phyloP scores from a whole-genome alignment of 2,797 vertebrate genomes.

The Parauchenoglanis punctatus region DNA sequence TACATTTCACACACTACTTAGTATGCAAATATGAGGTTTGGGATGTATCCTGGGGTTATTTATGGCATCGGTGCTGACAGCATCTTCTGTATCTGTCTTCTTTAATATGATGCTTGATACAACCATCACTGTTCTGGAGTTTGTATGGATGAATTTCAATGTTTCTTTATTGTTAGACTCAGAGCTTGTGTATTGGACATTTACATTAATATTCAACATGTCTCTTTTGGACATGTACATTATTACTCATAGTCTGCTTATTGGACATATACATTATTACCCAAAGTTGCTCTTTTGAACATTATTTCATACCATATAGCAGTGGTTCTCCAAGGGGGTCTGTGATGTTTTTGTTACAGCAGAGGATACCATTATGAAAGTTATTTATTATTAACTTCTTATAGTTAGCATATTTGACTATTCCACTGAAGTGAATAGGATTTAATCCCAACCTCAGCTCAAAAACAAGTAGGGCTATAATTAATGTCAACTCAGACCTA shows the following conservation, averaged over 20 bases:
- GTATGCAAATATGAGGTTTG: too few species aligned
- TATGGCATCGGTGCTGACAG: not conserved
- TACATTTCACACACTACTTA: too few species aligned
- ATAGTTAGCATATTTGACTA: not conserved
- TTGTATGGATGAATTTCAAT: not conserved
- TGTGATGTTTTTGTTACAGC: not conserved
- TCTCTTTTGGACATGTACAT: not conserved
- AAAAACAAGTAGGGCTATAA: not conserved
- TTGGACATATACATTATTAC: not conserved
- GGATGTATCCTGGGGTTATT: too few species aligned
- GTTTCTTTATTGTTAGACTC: too few species aligned
- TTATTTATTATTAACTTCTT: not conserved
- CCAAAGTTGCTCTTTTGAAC: not conserved
- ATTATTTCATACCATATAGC: not conserved
- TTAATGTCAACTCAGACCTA: not conserved
- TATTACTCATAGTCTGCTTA: not conserved
- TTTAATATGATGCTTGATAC: not conserved
- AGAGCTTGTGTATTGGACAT: not conserved
- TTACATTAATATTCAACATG: not conserved
- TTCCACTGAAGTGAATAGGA: not conserved
- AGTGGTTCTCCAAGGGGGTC: not conserved
- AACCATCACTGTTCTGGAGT: not conserved
- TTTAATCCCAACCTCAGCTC: not conserved
- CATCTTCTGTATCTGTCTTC: not conserved
- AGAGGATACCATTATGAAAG: not conserved